Evolutionary conservation across 92 coral and sea anemone species (phyloP).

Genomic region (Muricea muricata): DNA sequence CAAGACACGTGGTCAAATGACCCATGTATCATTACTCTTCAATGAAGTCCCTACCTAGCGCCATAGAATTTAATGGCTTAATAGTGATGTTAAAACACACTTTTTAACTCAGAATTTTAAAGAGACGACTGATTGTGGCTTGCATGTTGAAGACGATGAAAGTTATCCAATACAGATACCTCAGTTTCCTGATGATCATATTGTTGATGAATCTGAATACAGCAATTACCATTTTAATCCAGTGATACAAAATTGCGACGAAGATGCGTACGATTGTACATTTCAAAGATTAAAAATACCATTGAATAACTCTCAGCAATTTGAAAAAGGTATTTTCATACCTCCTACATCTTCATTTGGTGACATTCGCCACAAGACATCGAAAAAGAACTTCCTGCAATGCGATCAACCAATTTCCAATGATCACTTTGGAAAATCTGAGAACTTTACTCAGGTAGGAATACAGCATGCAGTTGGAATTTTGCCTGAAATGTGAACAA

Average conservation of each 20-base stretch:
- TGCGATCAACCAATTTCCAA: too few species aligned
- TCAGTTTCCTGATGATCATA: background rate
- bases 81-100: too few species aligned
- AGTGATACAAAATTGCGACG: background rate
- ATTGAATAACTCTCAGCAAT: background rate
- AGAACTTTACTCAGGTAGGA: background rate
- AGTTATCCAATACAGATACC: background rate
- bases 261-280: background rate
- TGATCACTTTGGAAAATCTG: background rate
- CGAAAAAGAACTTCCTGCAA: background rate
- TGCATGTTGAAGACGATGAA: constrained; percentile 1
- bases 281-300: background rate
- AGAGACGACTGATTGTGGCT: constrained; percentile 25
- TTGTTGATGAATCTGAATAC: background rate
- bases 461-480: too few species aligned
- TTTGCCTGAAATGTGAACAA: too few species aligned
- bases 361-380: background rate
- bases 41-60: too few species aligned
- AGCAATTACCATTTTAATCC: background rate
- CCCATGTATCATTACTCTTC: too few species aligned
- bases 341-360: background rate
- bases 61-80: too few species aligned
- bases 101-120: constrained; percentile 25
- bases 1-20: too few species aligned
- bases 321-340: background rate